phyloP scores from a whole-genome alignment of 2,888 invertebrate genomes.

The Noctua pronuba region DNA sequence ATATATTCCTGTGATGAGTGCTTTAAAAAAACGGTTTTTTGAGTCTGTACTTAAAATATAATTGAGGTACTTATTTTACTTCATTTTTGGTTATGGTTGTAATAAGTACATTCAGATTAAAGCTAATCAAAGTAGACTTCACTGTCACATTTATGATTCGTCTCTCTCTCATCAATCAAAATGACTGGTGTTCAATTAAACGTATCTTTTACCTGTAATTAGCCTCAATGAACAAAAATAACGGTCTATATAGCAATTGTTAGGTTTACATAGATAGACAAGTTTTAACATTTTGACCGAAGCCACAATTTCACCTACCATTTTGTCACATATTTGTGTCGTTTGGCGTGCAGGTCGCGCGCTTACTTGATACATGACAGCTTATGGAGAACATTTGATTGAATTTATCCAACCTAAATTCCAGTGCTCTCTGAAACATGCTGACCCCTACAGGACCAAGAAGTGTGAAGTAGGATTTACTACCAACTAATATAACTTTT shows the following conservation, averaged over 20 bases:
- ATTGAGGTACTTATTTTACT: too few relatives aligned
- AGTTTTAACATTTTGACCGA: too few relatives aligned
- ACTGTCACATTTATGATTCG: not conserved
- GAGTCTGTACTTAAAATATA: too few relatives aligned
- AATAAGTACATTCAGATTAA: too few relatives aligned
- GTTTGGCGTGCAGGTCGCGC: too few relatives aligned
- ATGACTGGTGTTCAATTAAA: not conserved
- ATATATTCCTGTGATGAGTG: too few relatives aligned
- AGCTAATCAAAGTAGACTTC: not conserved
- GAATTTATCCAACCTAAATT: too few relatives aligned
- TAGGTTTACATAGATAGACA: not conserved
- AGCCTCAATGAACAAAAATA: not conserved
- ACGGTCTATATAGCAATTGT: not conserved
- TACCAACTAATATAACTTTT: constrained; percentile 10
- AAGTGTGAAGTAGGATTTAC: constrained; percentile 26
- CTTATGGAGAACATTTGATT: not conserved
- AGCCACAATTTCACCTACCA: too few relatives aligned
- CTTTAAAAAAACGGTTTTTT: too few relatives aligned
- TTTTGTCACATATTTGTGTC: too few relatives aligned
- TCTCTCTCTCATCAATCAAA: not conserved
- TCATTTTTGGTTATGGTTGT: too few relatives aligned
- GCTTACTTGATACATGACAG: too few relatives aligned
- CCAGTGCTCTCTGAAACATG: not conserved
- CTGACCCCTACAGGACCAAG: not conserved
- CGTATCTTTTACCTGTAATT: not conserved